Evolutionary conservation across 1,140 invertebrate species (phyloP), one percentile per base, ranked within the genome.

Genomic region (Cecropterus lyciades): DNA sequence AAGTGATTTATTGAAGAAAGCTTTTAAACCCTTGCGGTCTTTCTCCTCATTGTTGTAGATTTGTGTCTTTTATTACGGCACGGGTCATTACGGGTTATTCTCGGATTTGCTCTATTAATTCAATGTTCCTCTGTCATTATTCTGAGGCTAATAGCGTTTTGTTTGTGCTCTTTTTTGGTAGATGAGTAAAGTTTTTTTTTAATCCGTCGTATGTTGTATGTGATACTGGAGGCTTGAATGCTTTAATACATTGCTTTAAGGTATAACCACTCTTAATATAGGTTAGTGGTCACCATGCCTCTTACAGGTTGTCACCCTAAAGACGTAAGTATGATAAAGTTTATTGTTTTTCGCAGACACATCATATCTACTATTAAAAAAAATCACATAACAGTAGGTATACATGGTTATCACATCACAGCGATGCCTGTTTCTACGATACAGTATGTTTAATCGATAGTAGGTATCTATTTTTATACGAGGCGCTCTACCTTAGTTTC

Each of bases 1-100:
- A 43, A 63, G 76, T 84, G 80, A 82, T 82, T 82, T 82, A 82
- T 82, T 69, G 70, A 77, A 75, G 80, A 80, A 82, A 78, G 80
- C 80, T 80, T 70, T 82, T 82, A 82, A 82, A 77, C 80, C 80
- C 80, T 82, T 82, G 75, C 79, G 65, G 52, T 70, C 42, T 57
- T 57, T 57, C 55, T 43, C 40, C 55, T 52, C 24, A 57, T 57
- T 57, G 55, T 24, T 53, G 49, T 70, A 70, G 45, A 63, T 65
- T 59, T 56, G 60, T 65, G 55, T 65, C 68, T 70, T 70, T 64
- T 70, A 70, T 65, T 57, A 57, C 42, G 13, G 63, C 63, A 70
- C 63, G 68, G 68, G 68, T 70, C 68, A 70, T 70, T 70, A 70
- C 55, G 46, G 40, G 27, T 45, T 57, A 24, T 57, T 40, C 42